These are phyloP conservation scores for Epicampocera succincta DNA, from an alignment of 2,888 invertebrate species.

Conservation along the genomic window DNA sequence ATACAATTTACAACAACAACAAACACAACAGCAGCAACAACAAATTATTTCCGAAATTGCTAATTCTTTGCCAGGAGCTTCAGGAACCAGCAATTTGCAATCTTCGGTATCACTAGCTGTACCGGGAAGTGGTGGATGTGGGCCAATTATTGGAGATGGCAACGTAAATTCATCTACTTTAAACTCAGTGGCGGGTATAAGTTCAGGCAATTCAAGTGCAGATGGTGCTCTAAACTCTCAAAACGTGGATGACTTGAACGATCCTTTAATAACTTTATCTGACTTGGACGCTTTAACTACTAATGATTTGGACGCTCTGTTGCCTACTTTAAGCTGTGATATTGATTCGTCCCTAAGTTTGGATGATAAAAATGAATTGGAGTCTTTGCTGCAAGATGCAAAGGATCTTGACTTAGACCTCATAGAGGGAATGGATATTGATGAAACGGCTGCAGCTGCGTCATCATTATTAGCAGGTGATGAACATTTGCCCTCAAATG, in stretches of 20 bases:
- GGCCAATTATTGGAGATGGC: slow-evolving; percentile 1
- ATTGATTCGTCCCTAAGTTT: slow-evolving; percentile 81
- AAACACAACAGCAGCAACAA: slow-evolving; percentile 72
- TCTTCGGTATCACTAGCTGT: slow-evolving; percentile 12
- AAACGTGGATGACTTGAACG: slow-evolving; percentile 71
- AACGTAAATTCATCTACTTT: slow-evolving; percentile 14
- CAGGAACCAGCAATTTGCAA: slow-evolving; percentile 44
- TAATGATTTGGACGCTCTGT: slow-evolving; percentile 85
- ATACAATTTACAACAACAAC: slow-evolving; percentile 84
- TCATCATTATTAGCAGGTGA: slow-evolving; percentile 66
- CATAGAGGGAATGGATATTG: slow-evolving; percentile 77
- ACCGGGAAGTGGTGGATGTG: neutral
- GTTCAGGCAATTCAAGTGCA: slow-evolving; percentile 26
- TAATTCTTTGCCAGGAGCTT: slow-evolving; percentile 61
- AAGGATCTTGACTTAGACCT: slow-evolving; percentile 81
- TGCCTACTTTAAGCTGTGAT: slow-evolving; percentile 84
- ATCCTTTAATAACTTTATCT: slow-evolving; percentile 77
- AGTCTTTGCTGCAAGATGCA: slow-evolving; percentile 80
- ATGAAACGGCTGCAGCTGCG: slow-evolving; percentile 73
- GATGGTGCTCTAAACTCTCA: slow-evolving; percentile 45
- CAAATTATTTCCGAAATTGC: slow-evolving; percentile 70
- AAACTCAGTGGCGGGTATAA: slow-evolving; percentile 17
- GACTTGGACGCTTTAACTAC: slow-evolving; percentile 80
- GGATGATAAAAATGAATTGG: slow-evolving; percentile 80
- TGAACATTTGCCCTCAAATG: slow-evolving; percentile 66